phyloP scores from a whole-genome alignment of 2,888 invertebrate species.

The Candidula unifasciata region DNA sequence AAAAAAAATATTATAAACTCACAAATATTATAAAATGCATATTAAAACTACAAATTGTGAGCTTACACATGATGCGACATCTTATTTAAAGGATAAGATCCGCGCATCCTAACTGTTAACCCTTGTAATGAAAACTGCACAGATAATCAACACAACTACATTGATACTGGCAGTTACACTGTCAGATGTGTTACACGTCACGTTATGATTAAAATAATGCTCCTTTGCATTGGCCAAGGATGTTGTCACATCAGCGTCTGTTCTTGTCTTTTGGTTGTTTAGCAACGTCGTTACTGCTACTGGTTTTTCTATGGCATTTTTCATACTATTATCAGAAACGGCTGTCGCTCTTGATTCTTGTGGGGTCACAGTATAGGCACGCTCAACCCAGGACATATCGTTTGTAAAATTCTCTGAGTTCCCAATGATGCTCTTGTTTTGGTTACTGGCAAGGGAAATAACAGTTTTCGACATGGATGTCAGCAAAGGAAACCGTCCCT shows the following conservation, averaged over 20 bases:
- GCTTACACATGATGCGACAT: too few relatives aligned
- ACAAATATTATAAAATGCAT: too few relatives aligned
- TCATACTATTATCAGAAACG: neutral
- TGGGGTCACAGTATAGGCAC: neutral
- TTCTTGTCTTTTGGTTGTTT: neutral
- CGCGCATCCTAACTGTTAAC: too few relatives aligned
- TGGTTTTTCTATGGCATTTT: neutral
- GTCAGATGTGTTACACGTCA: neutral
- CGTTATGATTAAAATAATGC: too few relatives aligned
- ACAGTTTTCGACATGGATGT: constrained; percentile 58
- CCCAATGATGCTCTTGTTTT: neutral
- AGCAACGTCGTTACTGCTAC: neutral
- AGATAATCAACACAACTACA: neutral
- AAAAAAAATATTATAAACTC: too few relatives aligned
- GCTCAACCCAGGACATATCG: neutral
- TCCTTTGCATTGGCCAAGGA: too few relatives aligned
- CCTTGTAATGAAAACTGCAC: neutral
- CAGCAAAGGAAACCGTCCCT: constrained; percentile 67
- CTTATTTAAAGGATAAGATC: too few relatives aligned
- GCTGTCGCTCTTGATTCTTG: neutral
- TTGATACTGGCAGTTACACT: neutral
- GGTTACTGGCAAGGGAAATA: neutral
- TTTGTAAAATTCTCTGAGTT: neutral
- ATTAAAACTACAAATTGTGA: too few relatives aligned
- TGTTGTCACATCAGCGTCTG: neutral